Conservation (phyloP, 1,140 invertebrate species). For the Limonius californicus region DNA sequence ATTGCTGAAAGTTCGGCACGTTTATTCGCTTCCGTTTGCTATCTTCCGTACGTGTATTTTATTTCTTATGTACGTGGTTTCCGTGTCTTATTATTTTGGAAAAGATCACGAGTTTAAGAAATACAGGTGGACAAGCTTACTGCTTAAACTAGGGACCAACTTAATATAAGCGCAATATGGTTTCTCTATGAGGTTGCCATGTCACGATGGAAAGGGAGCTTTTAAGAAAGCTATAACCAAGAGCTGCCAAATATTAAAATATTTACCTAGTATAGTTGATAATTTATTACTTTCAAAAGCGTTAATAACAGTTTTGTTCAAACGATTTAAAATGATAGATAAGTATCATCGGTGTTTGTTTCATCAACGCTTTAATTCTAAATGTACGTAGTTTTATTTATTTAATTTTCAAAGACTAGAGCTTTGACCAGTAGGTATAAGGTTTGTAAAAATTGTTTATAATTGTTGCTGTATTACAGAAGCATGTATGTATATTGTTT, state of each 20-base stretch:
- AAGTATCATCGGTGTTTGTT: no score
- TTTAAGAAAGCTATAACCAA: no score
- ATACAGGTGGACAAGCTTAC: background rate
- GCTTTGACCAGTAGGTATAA: background rate
- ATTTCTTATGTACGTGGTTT: slow-evolving; percentile 18
- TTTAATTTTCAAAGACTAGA: background rate
- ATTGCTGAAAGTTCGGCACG: slow-evolving; percentile 16
- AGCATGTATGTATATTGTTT: no score
- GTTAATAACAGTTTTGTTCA: no score
- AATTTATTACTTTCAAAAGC: no score
- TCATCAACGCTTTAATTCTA: no score
- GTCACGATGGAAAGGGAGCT: no score
- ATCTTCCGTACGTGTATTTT: slow-evolving; percentile 11
- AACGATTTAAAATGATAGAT: no score
- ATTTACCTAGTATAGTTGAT: no score
- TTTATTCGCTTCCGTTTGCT: slow-evolving; percentile 15
- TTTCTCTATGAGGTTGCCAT: background rate
- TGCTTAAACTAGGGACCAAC: slow-evolving; percentile 2
- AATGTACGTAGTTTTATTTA: no score
- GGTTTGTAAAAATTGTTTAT: no score
- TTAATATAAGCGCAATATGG: background rate
- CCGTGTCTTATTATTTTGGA: slow-evolving; percentile 16
- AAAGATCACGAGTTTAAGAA: background rate
- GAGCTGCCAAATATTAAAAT: background rate
- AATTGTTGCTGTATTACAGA: no score